phyloP scores from a whole-genome alignment of 2,888 invertebrate species.

The Colostygia pectinataria region DNA sequence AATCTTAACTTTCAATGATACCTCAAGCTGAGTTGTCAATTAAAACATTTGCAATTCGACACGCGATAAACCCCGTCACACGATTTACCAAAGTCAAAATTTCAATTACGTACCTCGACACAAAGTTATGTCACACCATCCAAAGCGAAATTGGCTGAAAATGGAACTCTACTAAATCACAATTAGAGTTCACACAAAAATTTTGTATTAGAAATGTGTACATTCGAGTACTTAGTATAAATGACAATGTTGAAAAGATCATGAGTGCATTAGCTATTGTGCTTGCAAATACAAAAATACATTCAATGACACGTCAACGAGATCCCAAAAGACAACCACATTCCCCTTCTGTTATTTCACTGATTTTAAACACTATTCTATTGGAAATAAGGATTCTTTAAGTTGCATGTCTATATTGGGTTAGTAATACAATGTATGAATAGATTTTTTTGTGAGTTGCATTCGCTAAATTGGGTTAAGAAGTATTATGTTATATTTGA shows the following conservation, averaged over 20 bases:
- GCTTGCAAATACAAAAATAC: constrained; percentile 53
- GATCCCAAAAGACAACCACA: constrained; percentile 40
- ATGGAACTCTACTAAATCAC: constrained; percentile 22
- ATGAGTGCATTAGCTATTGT: constrained; percentile 79
- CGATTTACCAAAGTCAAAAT: constrained; percentile 78
- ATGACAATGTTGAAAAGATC: constrained; percentile 78
- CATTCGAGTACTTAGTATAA: constrained; percentile 69
- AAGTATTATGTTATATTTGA: constrained; percentile 55
- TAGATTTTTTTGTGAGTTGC: constrained; percentile 46
- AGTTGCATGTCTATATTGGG: constrained; percentile 17
- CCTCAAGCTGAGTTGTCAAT: constrained; percentile 63
- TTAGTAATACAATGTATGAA: constrained; percentile 37
- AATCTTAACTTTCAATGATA: constrained; percentile 38
- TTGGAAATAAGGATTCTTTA: constrained; percentile 21
- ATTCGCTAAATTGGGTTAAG: constrained; percentile 71
- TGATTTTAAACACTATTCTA: constrained; percentile 29
- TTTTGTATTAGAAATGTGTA: constrained; percentile 3
- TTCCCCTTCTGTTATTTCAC: constrained; percentile 21
- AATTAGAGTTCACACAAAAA: background rate
- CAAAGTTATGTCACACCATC: constrained; percentile 25
- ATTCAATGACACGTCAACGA: constrained; percentile 68
- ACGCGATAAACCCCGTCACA: constrained; percentile 71
- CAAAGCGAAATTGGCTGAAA: constrained; percentile 16
- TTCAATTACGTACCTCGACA: constrained; percentile 65
- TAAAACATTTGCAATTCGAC: constrained; percentile 58